Evolutionary conservation across 2,888 invertebrate genomes (phyloP).

Genomic region (Drosophila tanythrix): DNA sequence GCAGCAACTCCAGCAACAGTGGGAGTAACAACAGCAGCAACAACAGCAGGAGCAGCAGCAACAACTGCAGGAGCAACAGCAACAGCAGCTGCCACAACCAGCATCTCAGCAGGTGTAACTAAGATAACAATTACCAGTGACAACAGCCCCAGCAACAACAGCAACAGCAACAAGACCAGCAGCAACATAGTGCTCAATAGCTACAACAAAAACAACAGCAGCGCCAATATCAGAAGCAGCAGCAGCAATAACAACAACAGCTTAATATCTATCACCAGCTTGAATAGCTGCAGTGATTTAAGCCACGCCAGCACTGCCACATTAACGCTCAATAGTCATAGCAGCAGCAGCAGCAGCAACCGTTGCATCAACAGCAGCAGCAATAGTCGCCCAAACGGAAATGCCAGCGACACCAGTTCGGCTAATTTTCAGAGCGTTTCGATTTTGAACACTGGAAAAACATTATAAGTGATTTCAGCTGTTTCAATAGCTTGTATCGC

Average conservation of each 20-base stretch:
- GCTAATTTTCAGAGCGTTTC: conserved; percentile 84
- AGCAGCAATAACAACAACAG: conserved; percentile 49
- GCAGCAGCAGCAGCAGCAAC: conserved; percentile 39
- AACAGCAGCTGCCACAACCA: conserved; percentile 34
- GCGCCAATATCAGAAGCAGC: conserved; percentile 24
- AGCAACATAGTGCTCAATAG: conserved; percentile 24
- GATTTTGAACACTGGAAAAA: conserved; percentile 88
- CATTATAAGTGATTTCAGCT: conserved; percentile 87
- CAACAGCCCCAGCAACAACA: conserved; percentile 19
- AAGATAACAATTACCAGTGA: conserved; percentile 71
- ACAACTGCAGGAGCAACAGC: conserved; percentile 16
- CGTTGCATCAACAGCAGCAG: conserved; percentile 54
- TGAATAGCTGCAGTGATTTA: conserved; percentile 67
- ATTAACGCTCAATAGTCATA: conserved; percentile 47
- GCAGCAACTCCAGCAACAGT: conserved; percentile 20
- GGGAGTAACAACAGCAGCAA: conserved; percentile 11
- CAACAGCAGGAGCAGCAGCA: conserved; percentile 36
- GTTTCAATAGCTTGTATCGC: conserved; percentile 82
- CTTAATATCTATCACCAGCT: conserved; percentile 71
- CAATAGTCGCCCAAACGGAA: conserved; percentile 54
- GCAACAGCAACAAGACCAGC: conserved; percentile 26
- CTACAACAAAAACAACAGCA: conserved; percentile 14
- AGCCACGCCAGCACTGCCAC: conserved; percentile 64
- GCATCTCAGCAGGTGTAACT: conserved; percentile 61
- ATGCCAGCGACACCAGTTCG: conserved; percentile 81